phyloP scores from a whole-genome alignment of 2,113 vertebrate genomes.

The Australoheros scitulus region DNA sequence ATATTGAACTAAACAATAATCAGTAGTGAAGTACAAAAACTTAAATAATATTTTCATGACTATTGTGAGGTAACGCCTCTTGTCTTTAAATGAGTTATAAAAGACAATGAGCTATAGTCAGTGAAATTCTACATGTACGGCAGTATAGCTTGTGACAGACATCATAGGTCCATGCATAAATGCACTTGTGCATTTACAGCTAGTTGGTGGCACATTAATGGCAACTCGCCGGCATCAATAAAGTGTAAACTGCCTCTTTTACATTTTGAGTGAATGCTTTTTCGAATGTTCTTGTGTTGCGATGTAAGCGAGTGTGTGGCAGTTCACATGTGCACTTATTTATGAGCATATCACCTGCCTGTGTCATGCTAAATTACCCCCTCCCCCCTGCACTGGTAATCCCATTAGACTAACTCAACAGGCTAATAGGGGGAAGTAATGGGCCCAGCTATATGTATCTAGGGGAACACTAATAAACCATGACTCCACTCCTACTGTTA shows the following conservation, averaged over 20 bases:
- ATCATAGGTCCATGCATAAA: neutral
- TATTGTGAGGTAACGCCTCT: neutral
- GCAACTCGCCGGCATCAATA: neutral
- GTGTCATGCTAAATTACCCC: constrained; percentile 98
- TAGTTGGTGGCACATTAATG: constrained; percentile 1
- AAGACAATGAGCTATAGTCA: neutral
- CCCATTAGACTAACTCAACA: constrained; percentile 99
- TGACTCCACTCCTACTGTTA: constrained; percentile 99
- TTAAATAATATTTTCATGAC: neutral
- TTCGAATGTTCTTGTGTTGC: constrained; percentile 72
- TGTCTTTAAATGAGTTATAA: neutral
- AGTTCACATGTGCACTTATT: constrained; percentile 58
- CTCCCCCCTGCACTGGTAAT: constrained; percentile 94
- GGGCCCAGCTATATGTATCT: constrained; percentile 92
- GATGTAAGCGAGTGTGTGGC: constrained; percentile 72
- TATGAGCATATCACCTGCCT: constrained; percentile 94
- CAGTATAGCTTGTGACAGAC: neutral
- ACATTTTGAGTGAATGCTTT: constrained; percentile 10
- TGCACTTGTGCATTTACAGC: neutral
- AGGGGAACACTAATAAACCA: constrained; percentile 98
- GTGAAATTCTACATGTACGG: neutral
- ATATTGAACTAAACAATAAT: neutral
- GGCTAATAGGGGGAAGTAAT: constrained; percentile 99
- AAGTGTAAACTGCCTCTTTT: neutral
- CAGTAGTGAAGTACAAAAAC: neutral